Evolutionary conservation across 2,113 vertebrate genomes (phyloP).

Genomic region (Silurus glanis): DNA sequence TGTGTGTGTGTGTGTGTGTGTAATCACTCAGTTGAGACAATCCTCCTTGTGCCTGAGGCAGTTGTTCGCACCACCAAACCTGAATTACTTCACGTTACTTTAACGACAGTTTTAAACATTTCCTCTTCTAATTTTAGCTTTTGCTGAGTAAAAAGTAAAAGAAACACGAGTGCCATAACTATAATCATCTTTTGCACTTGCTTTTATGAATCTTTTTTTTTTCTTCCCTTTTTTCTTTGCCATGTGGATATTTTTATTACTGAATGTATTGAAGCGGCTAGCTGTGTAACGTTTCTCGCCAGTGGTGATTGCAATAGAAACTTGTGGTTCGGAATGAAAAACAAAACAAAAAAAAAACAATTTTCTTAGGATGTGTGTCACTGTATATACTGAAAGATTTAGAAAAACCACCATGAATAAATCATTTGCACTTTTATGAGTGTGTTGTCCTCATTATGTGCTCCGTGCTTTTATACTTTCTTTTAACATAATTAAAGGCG

Average conservation of each 20-base stretch:
- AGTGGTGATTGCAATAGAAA: slow-evolving; percentile 57
- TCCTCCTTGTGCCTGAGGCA: slow-evolving; percentile 66
- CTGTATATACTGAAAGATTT: slow-evolving; percentile 74
- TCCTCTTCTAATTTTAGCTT: slow-evolving; percentile 51
- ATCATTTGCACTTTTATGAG: slow-evolving; percentile 77
- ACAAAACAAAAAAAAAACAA: slow-evolving; percentile 43
- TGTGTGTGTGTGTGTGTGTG: neutral
- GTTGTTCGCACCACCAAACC: slow-evolving; percentile 34
- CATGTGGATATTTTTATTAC: slow-evolving; percentile 39
- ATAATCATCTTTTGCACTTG: slow-evolving; percentile 35
- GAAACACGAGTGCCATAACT: slow-evolving; percentile 63
- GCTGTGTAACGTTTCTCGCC: slow-evolving; percentile 40
- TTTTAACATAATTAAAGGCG: slow-evolving; percentile 12
- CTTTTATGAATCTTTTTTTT: slow-evolving; percentile 8
- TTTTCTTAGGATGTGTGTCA: slow-evolving; percentile 69
- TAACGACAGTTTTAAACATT: slow-evolving; percentile 47
- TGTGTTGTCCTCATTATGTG: slow-evolving; percentile 34
- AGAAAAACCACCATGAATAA: slow-evolving; percentile 70
- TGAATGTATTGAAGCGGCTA: slow-evolving; percentile 45
- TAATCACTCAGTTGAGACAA: slow-evolving; percentile 59
- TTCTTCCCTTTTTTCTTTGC: slow-evolving; percentile 10
- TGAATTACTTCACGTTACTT: slow-evolving; percentile 43
- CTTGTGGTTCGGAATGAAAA: slow-evolving; percentile 23
- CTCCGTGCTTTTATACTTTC: slow-evolving; percentile 14
- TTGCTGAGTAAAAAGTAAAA: slow-evolving; percentile 54